Evolutionary conservation across 2,113 vertebrate species (phyloP), one percentile per base, ranked within the genome.

Genomic region (Morone saxatilis): DNA sequence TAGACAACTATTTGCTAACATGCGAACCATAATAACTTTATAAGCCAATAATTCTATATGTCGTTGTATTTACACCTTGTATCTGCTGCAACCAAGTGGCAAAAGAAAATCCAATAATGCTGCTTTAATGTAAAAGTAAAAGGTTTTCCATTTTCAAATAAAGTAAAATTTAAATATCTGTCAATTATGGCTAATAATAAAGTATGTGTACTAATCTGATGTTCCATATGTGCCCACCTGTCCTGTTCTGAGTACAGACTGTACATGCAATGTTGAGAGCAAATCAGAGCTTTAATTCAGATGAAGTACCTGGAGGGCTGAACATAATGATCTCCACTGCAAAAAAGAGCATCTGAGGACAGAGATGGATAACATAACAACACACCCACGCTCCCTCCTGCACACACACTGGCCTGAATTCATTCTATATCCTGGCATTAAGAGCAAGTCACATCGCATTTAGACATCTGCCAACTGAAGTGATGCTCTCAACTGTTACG

Each of bases 301-400:
- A 20, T 81, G 41, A 41, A 74, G 51, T 57, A 83, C 77, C 89
- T 87, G 3, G 17, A 86, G 88, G 89, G 89, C 83, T 60, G 20
- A 88, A 87, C 80, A 85, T 77, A 83, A 88, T 89, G 62, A 84
- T 80, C 48, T 67, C 41, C 60, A 78, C 85, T 57, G 72, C 45
- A 73, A 71, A 79, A 86, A 50, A 87, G 81, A 87, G 73, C 85
- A 88, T 84, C 65, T 66, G 59, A 92, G 89, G 88, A 89, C 89
- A 87, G 77, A 60, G 43, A 51, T 61, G 60, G 82, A 78, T 81
- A 72, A 43, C 51, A 51, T 48, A 71, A 70, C 45, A 61, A 66
- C 87, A 80, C 57, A 61, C 65, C 61, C 84, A 85, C 73, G 25
- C 69, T 68, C 59, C 76, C 70, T 78, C n/a, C 40, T 13, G 57